Base-by-base conservation (phyloP, 1,140 invertebrate species). In the Calephelis virginiensis region DNA sequence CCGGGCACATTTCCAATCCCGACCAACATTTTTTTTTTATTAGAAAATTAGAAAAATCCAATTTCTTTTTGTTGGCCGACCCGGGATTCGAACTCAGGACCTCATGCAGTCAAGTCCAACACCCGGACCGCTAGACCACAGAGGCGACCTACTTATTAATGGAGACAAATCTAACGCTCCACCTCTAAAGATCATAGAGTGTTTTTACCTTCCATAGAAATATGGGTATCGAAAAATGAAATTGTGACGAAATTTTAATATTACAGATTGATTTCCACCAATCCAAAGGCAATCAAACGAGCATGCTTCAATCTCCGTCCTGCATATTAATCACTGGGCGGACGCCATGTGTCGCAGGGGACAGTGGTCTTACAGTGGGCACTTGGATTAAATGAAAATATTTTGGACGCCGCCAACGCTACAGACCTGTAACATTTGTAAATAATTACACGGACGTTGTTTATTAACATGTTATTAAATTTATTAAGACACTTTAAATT, bases 301-400 rank as follows among this genome's bases (percentile, higher is more conserved):
- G 71, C 50, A 68, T 50, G 67, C 67, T 68, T 71, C 76, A 74
- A 71, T 77, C 77, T 81, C 77, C 75, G 78, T 79, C 81, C 74
- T 82, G 87, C 85, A 88, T 90, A 88, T 88, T 90, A 90, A 90
- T 90, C 85, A 90, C 73, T 66, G 71, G 56, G 65, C 14, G 49
- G 13, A 9, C 82, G 72, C 74, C 87, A 88, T 81, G 74, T 88
- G 85, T 74, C 74, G 75, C 70, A 64, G 53, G 62, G 71, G 74
- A 69, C 71, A 70, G 48, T 68, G 72, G 63, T 78, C 78, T 75
- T 76, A 68, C 80, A 68, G 66, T 70, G 71, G 73, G 72, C 75
- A 76, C 76, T 75, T 67, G 71, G 69, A 62, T 74, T 77, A 85
- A 86, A 89, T 89, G 86, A 90, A 88, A 88, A 88, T 83, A 81